Conservation (phyloP, 1,140 invertebrate genomes). For the Penaeus indicus region DNA sequence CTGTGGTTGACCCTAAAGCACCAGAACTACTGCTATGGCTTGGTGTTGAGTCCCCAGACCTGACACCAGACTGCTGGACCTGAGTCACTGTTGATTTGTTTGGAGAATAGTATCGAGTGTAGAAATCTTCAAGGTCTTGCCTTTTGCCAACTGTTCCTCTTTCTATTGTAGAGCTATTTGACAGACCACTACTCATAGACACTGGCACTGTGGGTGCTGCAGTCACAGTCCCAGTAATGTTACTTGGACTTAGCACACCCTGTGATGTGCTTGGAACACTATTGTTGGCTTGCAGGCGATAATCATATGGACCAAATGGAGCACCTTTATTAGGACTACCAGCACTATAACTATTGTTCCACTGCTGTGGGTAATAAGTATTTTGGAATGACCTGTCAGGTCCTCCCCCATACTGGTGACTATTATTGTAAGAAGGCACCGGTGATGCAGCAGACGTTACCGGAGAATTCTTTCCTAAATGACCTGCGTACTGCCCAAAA, state of each 20-base stretch:
- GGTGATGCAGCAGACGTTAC: constrained; percentile 42
- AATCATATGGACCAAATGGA: constrained; percentile 63
- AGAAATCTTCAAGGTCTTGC: constrained; percentile 64
- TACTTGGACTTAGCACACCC: constrained; percentile 40
- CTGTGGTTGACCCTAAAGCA: constrained; percentile 41
- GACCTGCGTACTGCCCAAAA: constrained; percentile 40
- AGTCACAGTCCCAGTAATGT: constrained; percentile 27
- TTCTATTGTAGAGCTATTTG: constrained; percentile 12
- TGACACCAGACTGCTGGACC: constrained; percentile 37
- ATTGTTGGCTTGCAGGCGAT: constrained; percentile 51
- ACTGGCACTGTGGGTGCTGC: constrained; percentile 29
- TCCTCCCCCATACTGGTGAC: constrained; percentile 42
- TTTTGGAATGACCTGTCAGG: constrained; percentile 46
- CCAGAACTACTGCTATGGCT: constrained; percentile 52
- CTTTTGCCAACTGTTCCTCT: constrained; percentile 49
- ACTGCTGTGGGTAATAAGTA: constrained; percentile 49
- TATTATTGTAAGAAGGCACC: constrained; percentile 42
- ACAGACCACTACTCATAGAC: constrained; percentile 14
- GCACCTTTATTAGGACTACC: constrained; percentile 52
- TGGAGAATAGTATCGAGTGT: constrained; percentile 60
- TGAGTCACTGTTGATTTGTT: constrained; percentile 33
- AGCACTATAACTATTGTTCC: constrained; percentile 51
- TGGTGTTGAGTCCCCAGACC: constrained; percentile 52
- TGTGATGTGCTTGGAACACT: constrained; percentile 31
- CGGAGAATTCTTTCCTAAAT: constrained; percentile 47